Base-by-base conservation (phyloP, 2,888 invertebrate species). In the Rhagium mordax region DNA sequence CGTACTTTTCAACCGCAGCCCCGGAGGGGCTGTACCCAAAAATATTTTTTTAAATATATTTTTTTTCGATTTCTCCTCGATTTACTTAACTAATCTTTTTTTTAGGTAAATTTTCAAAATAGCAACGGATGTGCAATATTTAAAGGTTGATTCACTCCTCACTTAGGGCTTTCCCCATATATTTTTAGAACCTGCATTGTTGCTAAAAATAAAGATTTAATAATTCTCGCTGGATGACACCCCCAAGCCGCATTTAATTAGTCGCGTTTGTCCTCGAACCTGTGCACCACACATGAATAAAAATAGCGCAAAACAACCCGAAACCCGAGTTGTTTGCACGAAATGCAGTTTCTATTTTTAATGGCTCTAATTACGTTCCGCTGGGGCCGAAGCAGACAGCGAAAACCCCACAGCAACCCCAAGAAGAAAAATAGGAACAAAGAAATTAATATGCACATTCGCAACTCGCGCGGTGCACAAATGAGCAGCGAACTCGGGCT, bases 371-470 rank as follows among this genome's bases (percentile, higher is more conserved):
- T 41, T 41, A 41, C 41, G 41, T n/a, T 41, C n/a, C 41, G n/a
- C n/a, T 13, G 41, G 4, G 41, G n/a, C 33, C 41, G 41, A 41
- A 41, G n/a, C 5, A n/a, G n/a, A 41, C 41, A n/a, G 4, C 41
- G n/a, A 41, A 41, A 41, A 41, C n/a, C n/a, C 13, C 41, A n/a
- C 41, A 41, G 3, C 13, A 13, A 2, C 0, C 41, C 10, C 13
- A 41, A 41, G n/a, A 41, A 41, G 3, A 4, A 41, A 41, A 41
- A 41, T 41, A 18, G 13, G 18, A 18, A 51, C 51, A 33, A 60
- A 33, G 33, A 8, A 41, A 60, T 33, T 60, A 60, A 60, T 29
- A 60, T 60, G 59, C 59, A 60, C 33, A 60, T 33, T 60, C 15
- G 33, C 59, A 59, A 59, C 33, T 55, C 7, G 21, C 10, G 33